Percentiles rank a stretch among this genome's conserved stretches.
phyloP scores from a whole-genome alignment of 2,797 vertebrate genomes.

The Takifugu rubripes region DNA sequence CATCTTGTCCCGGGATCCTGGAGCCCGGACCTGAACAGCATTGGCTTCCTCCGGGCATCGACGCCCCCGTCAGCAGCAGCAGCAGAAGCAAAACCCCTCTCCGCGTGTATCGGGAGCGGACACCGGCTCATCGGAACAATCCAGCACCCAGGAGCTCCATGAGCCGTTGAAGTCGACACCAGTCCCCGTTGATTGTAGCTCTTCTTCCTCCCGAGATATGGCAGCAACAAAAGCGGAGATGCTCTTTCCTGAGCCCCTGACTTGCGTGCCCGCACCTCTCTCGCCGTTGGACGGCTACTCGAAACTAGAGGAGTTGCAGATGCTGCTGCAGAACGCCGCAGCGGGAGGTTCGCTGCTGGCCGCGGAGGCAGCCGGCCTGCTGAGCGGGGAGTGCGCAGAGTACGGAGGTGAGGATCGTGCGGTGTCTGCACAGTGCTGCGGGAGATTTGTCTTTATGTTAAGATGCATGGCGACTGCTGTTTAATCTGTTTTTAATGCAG shows the following conservation, averaged over 20 bases:
- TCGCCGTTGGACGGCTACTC: conserved; percentile 88
- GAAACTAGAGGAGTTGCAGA: conserved; percentile 89
- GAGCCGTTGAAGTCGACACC: conserved; percentile 14
- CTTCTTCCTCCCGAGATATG: conserved; percentile 67
- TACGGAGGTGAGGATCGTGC: conserved; percentile 82
- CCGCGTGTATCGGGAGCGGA: conserved; percentile 13
- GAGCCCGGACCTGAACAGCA: conserved; percentile 16
- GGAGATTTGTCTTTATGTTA: too few relatives aligned
- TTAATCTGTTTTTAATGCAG: too few relatives aligned
- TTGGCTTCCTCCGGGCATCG: conserved; percentile 49
- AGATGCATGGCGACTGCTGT: too few relatives aligned
- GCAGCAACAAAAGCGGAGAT: conserved; percentile 89
- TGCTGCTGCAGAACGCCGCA: conserved; percentile 81
- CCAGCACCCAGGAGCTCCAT: conserved; percentile 15
- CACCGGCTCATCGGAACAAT: background rate
- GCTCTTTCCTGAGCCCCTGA: conserved; percentile 85
- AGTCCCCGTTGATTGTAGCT: background rate
- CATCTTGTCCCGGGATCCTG: conserved; percentile 2
- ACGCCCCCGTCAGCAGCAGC: conserved; percentile 20
- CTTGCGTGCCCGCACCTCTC: conserved; percentile 74
- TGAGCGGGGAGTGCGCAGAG: conserved; percentile 79
- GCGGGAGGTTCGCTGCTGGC: conserved; percentile 82
- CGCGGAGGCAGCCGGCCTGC: conserved; percentile 77
- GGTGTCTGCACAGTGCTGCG: too few relatives aligned
- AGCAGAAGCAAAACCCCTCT: conserved; percentile 28